phyloP scores from a whole-genome alignment of 1,140 invertebrate genomes.

The Lamellibrachia luymesi region DNA sequence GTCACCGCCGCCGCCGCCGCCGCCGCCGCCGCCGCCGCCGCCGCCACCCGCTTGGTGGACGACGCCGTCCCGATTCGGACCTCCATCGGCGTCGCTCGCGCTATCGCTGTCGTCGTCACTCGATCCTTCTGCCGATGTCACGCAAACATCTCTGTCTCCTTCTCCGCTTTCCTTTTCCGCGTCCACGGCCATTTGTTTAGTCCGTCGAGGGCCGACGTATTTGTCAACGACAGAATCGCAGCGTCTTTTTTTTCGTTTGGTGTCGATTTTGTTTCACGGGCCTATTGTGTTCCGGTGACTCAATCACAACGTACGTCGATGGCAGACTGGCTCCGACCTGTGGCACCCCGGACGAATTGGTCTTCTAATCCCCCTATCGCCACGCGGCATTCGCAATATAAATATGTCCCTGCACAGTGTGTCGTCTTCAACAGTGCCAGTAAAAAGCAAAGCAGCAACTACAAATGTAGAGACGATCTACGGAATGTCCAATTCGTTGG shows the following conservation, averaged over 20 bases:
- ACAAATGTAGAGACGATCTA: not conserved
- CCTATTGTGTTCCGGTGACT: not conserved
- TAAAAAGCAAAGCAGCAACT: not conserved
- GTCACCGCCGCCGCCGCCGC: not conserved
- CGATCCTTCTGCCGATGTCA: not conserved
- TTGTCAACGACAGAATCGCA: not conserved
- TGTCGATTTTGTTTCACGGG: not conserved
- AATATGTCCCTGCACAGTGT: not conserved
- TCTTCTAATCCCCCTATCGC: not conserved
- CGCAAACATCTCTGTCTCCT: not conserved
- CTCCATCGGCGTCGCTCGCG: not conserved
- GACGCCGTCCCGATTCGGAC: not conserved
- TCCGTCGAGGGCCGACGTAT: not conserved
- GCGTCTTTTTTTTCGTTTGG: not conserved
- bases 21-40: no score
- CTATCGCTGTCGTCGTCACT: not conserved
- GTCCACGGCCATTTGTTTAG: not conserved
- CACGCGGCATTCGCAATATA: not conserved
- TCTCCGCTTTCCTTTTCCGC: not conserved
- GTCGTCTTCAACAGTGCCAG: not conserved
- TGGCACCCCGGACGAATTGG: not conserved
- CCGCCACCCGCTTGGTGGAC: not conserved
- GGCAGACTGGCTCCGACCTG: not conserved
- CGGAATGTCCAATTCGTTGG: not conserved
- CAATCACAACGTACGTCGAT: not conserved